Percentiles rank a stretch among this genome's conserved stretches.
Conservation (phyloP, 2,888 invertebrate genomes). For the Folsomia candida region DNA sequence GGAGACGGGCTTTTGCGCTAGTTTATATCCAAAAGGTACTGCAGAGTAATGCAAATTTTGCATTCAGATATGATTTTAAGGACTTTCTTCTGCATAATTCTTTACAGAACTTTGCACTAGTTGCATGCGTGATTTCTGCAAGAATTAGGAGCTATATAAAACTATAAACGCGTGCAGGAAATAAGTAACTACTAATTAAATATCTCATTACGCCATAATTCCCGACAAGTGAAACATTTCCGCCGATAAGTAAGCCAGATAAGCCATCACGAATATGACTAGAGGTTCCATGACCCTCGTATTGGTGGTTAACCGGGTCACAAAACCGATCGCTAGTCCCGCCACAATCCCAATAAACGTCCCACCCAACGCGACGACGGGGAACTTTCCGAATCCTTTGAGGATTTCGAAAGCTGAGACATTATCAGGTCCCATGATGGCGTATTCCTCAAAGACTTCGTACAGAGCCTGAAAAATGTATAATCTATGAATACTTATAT, state of each 20-base stretch:
- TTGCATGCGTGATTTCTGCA: no score
- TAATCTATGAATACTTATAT: background rate
- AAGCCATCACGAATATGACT: conserved; percentile 97
- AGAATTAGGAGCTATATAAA: no score
- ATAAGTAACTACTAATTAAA: conserved; percentile 59
- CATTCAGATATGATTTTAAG: no score
- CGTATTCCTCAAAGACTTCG: conserved; percentile 93
- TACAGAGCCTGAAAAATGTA: conserved; percentile 69
- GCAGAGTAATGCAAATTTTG: no score
- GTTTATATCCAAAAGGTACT: no score
- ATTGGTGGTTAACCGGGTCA: conserved; percentile 90
- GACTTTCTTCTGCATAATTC: no score
- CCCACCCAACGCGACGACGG: conserved; percentile 89
- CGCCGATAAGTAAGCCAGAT: conserved; percentile 92
- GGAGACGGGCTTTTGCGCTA: no score
- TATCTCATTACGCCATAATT: conserved; percentile 96
- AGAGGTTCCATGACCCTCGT: conserved; percentile 96
- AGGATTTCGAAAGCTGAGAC: conserved; percentile 76
- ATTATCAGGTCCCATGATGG: conserved; percentile 78
- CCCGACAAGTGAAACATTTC: conserved; percentile 99
- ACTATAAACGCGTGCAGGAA: no score
- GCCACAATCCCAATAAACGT: conserved; percentile 88
- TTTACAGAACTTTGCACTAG: no score
- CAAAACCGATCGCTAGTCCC: conserved; percentile 92
- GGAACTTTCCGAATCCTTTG: conserved; percentile 83